Percentiles rank a stretch among this genome's conserved stretches.
Conservation (phyloP, 64 coral and sea anemone species). For the Montipora sp. region DNA sequence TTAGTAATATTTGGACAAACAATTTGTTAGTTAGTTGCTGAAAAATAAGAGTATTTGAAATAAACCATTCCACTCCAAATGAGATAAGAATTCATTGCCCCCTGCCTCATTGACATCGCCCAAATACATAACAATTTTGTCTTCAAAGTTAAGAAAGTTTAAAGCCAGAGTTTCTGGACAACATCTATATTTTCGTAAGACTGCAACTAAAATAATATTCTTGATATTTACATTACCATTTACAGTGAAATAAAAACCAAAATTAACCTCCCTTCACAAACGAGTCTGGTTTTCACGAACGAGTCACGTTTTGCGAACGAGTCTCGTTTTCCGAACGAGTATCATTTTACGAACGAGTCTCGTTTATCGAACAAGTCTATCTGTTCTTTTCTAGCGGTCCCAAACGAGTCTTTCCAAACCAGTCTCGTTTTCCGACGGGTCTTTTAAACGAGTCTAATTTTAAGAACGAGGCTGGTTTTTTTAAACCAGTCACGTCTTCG, state of each 20-base stretch:
- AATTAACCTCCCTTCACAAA: no score
- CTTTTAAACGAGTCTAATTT: not conserved
- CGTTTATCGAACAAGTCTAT: not conserved
- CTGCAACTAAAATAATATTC: not conserved
- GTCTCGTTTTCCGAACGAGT: not conserved
- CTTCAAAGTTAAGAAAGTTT: no score
- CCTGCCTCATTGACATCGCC: not conserved
- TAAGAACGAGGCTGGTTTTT: no score
- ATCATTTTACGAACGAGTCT: not conserved
- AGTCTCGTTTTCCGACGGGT: not conserved
- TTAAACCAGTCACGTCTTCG: no score
- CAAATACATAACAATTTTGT: not conserved
- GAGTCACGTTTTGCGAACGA: no score
- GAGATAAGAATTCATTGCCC: constrained; percentile 1
- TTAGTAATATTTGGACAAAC: no score
- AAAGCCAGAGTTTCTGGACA: no score
- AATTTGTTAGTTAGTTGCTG: not conserved
- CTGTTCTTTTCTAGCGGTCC: not conserved
- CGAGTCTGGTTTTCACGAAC: no score
- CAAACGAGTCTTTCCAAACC: not conserved
- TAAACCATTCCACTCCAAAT: constrained; percentile 5
- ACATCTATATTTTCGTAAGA: not conserved
- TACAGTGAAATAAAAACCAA: not conserved
- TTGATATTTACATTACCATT: not conserved
- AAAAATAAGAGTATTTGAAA: not conserved